Base-by-base conservation (phyloP, 2,888 invertebrate species). In the Aphodius sticticus region DNA sequence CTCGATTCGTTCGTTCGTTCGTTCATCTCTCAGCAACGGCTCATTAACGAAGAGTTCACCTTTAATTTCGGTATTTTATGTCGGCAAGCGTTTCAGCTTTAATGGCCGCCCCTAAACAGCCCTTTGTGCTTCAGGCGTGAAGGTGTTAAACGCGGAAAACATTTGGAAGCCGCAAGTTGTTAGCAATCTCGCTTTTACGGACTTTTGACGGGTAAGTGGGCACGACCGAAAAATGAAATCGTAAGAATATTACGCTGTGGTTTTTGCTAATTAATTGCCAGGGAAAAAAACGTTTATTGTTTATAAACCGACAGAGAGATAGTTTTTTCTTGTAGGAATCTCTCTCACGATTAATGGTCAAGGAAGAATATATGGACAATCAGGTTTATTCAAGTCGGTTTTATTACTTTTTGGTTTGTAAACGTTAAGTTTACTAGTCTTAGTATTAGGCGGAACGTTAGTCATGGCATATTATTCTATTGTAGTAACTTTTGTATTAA, bases 41-140 rank as follows among this genome's bases (percentile, higher is more conserved):
- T 53, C 53, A 53, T 53, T 53, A 53, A 53, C 53, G 53, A 53
- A 53, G 12, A 12, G 53, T 53, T 53, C 53, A 53, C 53, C 53
- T 53, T 53, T 53, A 53, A 53, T 53, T 53, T 53, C 53, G 53
- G 53, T 53, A 53, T 53, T 38, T 53, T 53, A 53, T 53, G 53
- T 53, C 53, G 53, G 53, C 53, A 12, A 12, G 26, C 9, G 53
- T 53, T 53, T 53, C 53, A 53, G 53, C 53, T 53, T 53, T 53
- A 53, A 53, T 53, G 53, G 53, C 53, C 53, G 53, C 53, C 53
- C 53, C 53, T 53, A 53, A 53, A 53, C 53, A 53, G 53, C 53
- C 53, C 53, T 53, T 53, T 53, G 53, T 53, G 53, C 53, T 53
- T 53, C 53, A 53, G 53, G 53, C 53, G 53, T 53, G 53, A 53